Conservation (phyloP, 2,888 invertebrate species). For the Tipula confusa region DNA sequence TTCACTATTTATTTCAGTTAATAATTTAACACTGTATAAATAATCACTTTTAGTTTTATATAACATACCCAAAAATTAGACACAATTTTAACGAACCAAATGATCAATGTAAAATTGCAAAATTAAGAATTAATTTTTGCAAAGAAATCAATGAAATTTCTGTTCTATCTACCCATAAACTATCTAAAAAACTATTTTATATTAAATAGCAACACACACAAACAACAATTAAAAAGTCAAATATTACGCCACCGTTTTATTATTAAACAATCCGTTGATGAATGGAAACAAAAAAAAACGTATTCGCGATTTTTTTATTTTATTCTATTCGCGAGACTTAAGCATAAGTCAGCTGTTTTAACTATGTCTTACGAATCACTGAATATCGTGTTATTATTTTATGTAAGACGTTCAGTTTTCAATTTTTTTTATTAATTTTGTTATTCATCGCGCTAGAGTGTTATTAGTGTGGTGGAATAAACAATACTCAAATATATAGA, state of each 20-base stretch:
- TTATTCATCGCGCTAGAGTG: neutral
- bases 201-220: neutral
- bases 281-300: neutral
- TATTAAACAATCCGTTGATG: neutral
- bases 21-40: neutral
- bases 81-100: no score
- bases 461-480: neutral
- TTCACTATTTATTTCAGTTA: neutral
- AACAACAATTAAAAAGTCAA: neutral
- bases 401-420: constrained; percentile 6
- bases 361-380: neutral
- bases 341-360: constrained; percentile 21
- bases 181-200: neutral
- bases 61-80: neutral
- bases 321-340: neutral
- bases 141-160: neutral
- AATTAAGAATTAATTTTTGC: neutral
- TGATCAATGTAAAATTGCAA: neutral
- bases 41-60: neutral
- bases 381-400: neutral
- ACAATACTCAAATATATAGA: neutral
- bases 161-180: neutral
- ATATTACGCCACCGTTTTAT: constrained; percentile 20
- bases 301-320: neutral
- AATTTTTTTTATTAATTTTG: neutral